Evolutionary conservation across 2,888 invertebrate species (phyloP).

Genomic region (Pollenia angustigena): DNA sequence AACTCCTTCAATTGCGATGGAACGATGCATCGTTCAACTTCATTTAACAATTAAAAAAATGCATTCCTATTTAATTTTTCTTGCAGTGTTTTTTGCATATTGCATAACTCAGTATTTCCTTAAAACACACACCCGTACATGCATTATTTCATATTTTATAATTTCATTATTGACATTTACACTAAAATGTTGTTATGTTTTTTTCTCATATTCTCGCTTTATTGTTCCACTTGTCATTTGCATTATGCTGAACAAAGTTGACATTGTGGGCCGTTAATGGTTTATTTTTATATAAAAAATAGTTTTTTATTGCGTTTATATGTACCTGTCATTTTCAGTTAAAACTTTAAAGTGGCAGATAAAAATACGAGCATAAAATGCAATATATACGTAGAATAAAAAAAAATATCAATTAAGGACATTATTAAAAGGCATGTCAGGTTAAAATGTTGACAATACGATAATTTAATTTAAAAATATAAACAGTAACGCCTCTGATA

Average conservation of each 20-base stretch:
- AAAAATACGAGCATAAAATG: background rate
- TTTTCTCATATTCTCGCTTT: background rate
- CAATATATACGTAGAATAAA: background rate
- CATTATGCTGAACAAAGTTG: slow-evolving; percentile 27
- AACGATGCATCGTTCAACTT: too few species aligned
- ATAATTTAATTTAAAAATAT: background rate
- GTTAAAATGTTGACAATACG: background rate
- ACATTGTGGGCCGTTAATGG: slow-evolving; percentile 43
- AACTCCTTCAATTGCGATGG: too few species aligned
- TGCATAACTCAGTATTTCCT: background rate
- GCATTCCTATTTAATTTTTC: background rate
- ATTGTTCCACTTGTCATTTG: slow-evolving; percentile 8
- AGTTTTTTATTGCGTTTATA: slow-evolving; percentile 18
- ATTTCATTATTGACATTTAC: slow-evolving; percentile 43
- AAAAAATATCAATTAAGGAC: slow-evolving; percentile 41
- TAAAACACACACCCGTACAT: background rate
- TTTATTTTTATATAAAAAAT: slow-evolving; percentile 31
- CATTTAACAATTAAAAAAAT: too few species aligned
- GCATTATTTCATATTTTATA: slow-evolving; percentile 28
- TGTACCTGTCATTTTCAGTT: slow-evolving; percentile 59
- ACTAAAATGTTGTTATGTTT: slow-evolving; percentile 7
- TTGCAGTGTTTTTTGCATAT: background rate
- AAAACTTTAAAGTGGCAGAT: slow-evolving; percentile 14
- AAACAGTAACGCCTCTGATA: background rate
- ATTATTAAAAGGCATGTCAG: slow-evolving; percentile 37